Base-by-base conservation (phyloP, 2,113 vertebrate genomes). In the Loxodonta africana region DNA sequence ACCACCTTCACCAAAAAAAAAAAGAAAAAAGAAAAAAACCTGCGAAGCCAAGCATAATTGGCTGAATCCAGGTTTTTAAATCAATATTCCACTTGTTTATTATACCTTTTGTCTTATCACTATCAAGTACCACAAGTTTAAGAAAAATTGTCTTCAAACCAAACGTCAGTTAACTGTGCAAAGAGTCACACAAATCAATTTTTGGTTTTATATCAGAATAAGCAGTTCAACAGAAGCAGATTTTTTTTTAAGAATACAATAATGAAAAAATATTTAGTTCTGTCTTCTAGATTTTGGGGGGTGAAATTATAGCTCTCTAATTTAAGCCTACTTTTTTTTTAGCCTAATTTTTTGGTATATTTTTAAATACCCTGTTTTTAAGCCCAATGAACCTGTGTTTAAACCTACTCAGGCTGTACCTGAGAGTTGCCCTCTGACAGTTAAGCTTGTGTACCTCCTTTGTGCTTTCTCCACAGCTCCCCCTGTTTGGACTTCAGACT, bases 271-370 rank as follows among this genome's bases (percentile, higher is more conserved):
- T 37, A 44, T 74, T 69, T 77, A 82, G 44, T 89, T 92, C 74
- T 41, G 7, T 18, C 51, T 94, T 90, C 62, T 74, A 10, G 82
- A 69, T 90, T 95, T 93, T 81, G 28, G 20, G 41, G 76, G 76
- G 25, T 88, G 67, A 92, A 92, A 94, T 95, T 82, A 94, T 10
- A 93, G 83, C 33, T 92, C 71, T 96, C 71, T 44, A 46, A 37
- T 37, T 37, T 37, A 37, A 74, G 33, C 8, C 69, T 81, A 74
- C 18, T 73, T 37, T 37, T 37, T 37, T 37, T 37, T 37, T 37
- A 48, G 48, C 48, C 48, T 48, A 48, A 48, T 71, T 90, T 41
- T 53, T 28, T 25, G 67, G 15, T 90, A 11, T 65, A 80, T 83
- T 86, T 83, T 74, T 53, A 90, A 91, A 57, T n/a, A 57, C 18